Percentiles rank a stretch among this genome's conserved stretches.
Conservation (phyloP, 2,888 invertebrate species). For the Drosophila tanythrix region DNA sequence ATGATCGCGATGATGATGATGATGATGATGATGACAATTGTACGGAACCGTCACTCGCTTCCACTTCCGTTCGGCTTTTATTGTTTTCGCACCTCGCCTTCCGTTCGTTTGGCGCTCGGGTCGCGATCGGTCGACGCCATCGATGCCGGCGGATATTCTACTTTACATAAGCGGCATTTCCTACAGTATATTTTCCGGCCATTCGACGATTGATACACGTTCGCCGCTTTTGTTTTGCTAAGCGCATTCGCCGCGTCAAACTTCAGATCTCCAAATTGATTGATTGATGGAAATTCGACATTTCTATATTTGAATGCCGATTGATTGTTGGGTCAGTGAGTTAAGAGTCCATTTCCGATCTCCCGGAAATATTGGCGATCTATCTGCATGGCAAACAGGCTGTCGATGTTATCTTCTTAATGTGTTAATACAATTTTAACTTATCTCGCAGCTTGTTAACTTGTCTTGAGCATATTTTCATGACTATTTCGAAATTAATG, state of each 20-base stretch:
- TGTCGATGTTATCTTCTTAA: not conserved
- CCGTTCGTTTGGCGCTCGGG: constrained; percentile 36
- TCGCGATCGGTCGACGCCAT: constrained; percentile 39
- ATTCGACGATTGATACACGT: constrained; percentile 52
- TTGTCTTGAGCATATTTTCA: not conserved
- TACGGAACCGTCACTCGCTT: constrained; percentile 55
- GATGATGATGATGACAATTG: constrained; percentile 36
- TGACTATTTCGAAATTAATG: not conserved
- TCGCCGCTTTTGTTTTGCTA: constrained; percentile 60
- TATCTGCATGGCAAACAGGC: not conserved
- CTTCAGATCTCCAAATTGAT: constrained; percentile 27
- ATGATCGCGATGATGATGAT: constrained; percentile 7
- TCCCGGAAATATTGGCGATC: not conserved
- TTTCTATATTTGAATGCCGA: constrained; percentile 1
- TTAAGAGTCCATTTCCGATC: not conserved
- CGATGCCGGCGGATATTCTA: constrained; percentile 79
- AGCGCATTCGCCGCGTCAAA: constrained; percentile 40
- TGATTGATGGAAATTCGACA: constrained; percentile 8
- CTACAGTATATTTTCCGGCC: constrained; percentile 67
- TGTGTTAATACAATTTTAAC: not conserved
- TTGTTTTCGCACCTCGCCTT: constrained; percentile 70
- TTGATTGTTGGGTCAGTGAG: not conserved
- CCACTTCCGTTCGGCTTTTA: constrained; percentile 68
- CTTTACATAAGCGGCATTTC: constrained; percentile 82
- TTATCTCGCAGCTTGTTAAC: not conserved